These are phyloP conservation scores for Oscheius sp. DNA, from an alignment of 1,140 invertebrate genomes.

Conservation along the genomic window DNA sequence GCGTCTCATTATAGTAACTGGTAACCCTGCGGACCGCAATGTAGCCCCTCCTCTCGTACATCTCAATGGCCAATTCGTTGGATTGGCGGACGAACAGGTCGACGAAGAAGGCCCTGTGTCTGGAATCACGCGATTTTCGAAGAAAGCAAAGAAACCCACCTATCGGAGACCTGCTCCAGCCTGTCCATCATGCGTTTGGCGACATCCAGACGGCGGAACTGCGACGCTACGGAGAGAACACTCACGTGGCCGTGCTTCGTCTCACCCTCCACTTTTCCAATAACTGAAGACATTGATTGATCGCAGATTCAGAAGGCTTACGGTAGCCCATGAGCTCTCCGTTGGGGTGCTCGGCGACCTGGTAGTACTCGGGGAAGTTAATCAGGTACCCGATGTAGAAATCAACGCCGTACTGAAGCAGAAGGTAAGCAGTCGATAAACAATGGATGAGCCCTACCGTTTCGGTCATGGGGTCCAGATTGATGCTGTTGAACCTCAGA, in stretches of 20 bases:
- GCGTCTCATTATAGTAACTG: conserved; percentile 93
- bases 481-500: conserved; percentile 91
- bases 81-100: conserved; percentile 95
- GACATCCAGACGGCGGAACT: conserved; percentile 83
- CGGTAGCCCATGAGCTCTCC: conserved; percentile 97
- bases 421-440: neutral
- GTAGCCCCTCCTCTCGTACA: conserved; percentile 92
- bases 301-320: conserved; percentile 66
- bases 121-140: conserved; percentile 64
- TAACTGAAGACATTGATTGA: conserved; percentile 71
- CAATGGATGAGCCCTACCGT: conserved; percentile 64
- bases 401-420: conserved; percentile 78
- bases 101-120: conserved; percentile 93
- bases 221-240: conserved; percentile 87
- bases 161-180: conserved; percentile 90
- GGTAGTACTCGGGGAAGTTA: conserved; percentile 98
- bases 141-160: conserved; percentile 66
- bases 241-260: conserved; percentile 99
- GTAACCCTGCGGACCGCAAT: conserved; percentile 89
- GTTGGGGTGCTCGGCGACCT: conserved; percentile 86
- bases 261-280: conserved; percentile 97
- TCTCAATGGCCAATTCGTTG: conserved; percentile 88
- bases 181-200: conserved; percentile 88
- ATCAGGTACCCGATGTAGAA: conserved; percentile 97
- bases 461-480: conserved; percentile 92